Conservation (phyloP, 2,888 invertebrate genomes). For the Andrena bicolor region DNA sequence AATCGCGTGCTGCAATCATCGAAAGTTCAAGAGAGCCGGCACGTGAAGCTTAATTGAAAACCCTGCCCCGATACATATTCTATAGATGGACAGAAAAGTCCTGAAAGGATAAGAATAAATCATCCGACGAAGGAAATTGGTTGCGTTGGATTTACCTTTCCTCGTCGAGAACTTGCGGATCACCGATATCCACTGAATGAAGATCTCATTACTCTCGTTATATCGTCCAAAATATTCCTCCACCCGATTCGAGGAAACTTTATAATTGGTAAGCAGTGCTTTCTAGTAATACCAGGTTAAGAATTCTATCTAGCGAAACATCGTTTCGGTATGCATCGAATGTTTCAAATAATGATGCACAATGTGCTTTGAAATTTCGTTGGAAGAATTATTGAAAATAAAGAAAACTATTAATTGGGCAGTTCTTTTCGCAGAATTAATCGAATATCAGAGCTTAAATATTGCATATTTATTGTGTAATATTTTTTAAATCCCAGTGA, state of each 20-base stretch:
- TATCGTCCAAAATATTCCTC: conserved; percentile 16
- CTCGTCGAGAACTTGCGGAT: conserved; percentile 37
- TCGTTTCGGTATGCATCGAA: too few species aligned
- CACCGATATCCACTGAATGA: conserved; percentile 46
- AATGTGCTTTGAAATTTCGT: too few species aligned
- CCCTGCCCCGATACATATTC: conserved; percentile 27
- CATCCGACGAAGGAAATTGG: conserved; percentile 33
- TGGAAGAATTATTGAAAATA: too few species aligned
- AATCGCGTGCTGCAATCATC: not conserved
- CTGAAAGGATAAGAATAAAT: conserved; percentile 17
- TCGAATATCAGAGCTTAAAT: too few species aligned
- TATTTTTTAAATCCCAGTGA: too few species aligned
- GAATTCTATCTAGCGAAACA: too few species aligned
- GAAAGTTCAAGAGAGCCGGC: conserved; percentile 9
- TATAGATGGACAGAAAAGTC: not conserved
- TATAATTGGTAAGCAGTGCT: conserved; percentile 50
- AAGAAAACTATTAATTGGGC: too few species aligned
- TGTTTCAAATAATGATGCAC: too few species aligned
- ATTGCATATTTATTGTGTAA: too few species aligned
- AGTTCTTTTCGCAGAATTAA: too few species aligned
- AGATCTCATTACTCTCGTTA: conserved; percentile 57
- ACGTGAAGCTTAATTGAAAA: conserved; percentile 40
- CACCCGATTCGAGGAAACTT: conserved; percentile 53
- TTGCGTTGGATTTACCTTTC: conserved; percentile 27
- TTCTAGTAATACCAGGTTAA: not conserved